These are phyloP conservation scores for Cloeon dipterum DNA, from an alignment of 2,888 invertebrate genomes.

Conservation along the genomic window DNA sequence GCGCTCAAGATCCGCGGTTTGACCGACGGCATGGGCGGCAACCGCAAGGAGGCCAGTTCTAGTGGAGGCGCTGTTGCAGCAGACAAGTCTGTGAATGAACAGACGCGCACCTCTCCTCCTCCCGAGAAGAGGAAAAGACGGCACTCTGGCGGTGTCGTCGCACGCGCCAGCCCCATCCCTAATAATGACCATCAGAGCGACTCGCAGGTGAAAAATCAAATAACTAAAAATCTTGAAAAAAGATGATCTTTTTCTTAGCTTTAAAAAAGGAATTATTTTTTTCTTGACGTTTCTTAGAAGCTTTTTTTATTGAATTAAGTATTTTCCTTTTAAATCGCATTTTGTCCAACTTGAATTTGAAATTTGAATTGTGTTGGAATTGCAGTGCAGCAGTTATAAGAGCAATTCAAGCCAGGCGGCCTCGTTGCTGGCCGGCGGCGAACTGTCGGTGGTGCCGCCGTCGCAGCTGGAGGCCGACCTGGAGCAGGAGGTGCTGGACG, in stretches of 20 bases:
- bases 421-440: background rate
- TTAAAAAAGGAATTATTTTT: too few species aligned
- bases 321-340: too few species aligned
- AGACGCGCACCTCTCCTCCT: slow-evolving; percentile 15
- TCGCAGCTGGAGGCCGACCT: background rate
- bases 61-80: slow-evolving; percentile 17
- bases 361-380: too few species aligned
- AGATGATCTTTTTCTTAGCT: too few species aligned
- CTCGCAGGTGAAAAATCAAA: slow-evolving; percentile 29
- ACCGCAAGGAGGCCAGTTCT: slow-evolving; percentile 16
- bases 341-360: too few species aligned
- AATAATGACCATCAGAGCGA: slow-evolving; percentile 23
- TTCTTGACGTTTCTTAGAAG: too few species aligned
- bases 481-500: background rate
- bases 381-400: slow-evolving; percentile 1
- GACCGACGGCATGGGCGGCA: slow-evolving; percentile 48
- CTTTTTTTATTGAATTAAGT: background rate
- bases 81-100: slow-evolving; percentile 12
- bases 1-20: slow-evolving; percentile 74
- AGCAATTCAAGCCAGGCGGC: background rate
- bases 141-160: slow-evolving; percentile 29
- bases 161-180: background rate
- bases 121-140: slow-evolving; percentile 36
- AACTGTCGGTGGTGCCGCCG: background rate
- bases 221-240: too few species aligned